Conservation (phyloP, 2,888 invertebrate species). For the Idaea aversata region DNA sequence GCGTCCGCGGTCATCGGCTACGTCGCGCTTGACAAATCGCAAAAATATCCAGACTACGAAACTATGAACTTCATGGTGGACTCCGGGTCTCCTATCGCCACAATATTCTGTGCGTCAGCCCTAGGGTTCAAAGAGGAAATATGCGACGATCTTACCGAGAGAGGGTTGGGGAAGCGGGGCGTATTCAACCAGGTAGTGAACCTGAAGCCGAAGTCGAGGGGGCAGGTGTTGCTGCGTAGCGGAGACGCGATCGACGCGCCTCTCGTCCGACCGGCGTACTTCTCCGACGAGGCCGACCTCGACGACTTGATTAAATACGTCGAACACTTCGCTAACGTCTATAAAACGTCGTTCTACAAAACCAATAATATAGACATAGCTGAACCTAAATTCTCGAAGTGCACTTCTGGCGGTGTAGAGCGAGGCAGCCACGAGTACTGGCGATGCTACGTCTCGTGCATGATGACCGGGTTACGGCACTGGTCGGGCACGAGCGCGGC, state of each 20-base stretch:
- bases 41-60: slow-evolving; percentile 61
- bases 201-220: slow-evolving; percentile 70
- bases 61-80: slow-evolving; percentile 28
- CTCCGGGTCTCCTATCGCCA: slow-evolving; percentile 16
- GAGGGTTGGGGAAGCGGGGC: slow-evolving; percentile 23
- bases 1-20: slow-evolving; percentile 35
- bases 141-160: slow-evolving; percentile 30
- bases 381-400: slow-evolving; percentile 16
- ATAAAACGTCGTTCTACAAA: slow-evolving; percentile 58
- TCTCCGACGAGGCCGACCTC: slow-evolving; percentile 72
- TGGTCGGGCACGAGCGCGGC: slow-evolving; percentile 85
- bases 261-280: slow-evolving; percentile 79
- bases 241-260: slow-evolving; percentile 77
- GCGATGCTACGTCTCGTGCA: slow-evolving; percentile 83
- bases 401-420: slow-evolving; percentile 28
- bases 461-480: slow-evolving; percentile 84
- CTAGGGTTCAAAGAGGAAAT: slow-evolving; percentile 28
- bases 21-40: slow-evolving; percentile 80
- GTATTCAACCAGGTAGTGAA: slow-evolving; percentile 23
- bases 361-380: slow-evolving; percentile 44
- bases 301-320: slow-evolving; percentile 56
- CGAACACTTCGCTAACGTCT: slow-evolving; percentile 44
- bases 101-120: slow-evolving; percentile 29
- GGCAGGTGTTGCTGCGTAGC: slow-evolving; percentile 74
- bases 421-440: slow-evolving; percentile 80